These are phyloP conservation scores for Bimastos eiseni DNA, from an alignment of 2,888 invertebrate genomes.

Conservation along the genomic window DNA sequence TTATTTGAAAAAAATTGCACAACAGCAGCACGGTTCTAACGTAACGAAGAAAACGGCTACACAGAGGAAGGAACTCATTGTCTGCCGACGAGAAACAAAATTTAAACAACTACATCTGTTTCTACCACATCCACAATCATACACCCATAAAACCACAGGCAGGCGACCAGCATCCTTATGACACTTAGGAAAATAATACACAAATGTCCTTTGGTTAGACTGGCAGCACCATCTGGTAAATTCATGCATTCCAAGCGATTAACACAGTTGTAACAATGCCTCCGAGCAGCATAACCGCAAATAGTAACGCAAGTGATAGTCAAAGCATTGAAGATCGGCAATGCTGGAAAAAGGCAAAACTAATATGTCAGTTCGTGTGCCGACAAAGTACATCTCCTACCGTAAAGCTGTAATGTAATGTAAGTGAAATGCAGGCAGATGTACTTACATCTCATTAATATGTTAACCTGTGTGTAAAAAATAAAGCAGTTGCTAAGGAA, in stretches of 20 bases:
- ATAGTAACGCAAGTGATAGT: neutral
- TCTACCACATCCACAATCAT: neutral
- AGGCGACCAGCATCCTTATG: neutral
- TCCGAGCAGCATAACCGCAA: neutral
- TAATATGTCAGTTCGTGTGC: neutral
- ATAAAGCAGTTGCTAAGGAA: neutral
- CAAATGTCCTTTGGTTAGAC: neutral
- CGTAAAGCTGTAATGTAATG: neutral
- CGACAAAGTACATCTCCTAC: neutral
- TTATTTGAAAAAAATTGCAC: conserved; percentile 19
- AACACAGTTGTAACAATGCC: neutral
- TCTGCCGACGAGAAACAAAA: neutral
- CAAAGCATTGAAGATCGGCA: neutral
- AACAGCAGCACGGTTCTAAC: neutral
- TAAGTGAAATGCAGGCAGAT: neutral
- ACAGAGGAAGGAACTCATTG: neutral
- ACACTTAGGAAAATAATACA: neutral
- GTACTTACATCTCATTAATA: neutral
- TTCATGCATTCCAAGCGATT: neutral
- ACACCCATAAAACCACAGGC: neutral
- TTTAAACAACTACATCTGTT: neutral
- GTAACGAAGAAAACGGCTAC: conserved; percentile 5
- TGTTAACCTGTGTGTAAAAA: neutral
- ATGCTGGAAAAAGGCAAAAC: neutral
- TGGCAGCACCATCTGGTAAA: neutral